phyloP scores from a whole-genome alignment of 1,140 invertebrate genomes.

The Oryzaephilus surinamensis region DNA sequence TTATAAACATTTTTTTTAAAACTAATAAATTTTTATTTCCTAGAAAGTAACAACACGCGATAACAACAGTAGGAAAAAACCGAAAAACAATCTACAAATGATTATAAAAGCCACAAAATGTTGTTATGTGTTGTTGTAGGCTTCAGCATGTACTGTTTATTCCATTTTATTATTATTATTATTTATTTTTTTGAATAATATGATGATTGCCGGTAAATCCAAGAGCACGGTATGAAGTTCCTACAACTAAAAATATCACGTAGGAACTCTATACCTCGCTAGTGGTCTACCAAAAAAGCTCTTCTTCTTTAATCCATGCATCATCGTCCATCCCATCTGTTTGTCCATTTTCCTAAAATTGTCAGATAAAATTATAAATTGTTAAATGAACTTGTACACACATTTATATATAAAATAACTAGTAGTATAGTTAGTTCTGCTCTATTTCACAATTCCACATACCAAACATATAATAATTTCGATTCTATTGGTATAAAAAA shows the following conservation, averaged over 20 bases:
- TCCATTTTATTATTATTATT: no score
- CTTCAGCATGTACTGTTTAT: no score
- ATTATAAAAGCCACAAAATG: not conserved
- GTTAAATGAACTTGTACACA: no score
- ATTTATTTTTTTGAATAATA: not conserved
- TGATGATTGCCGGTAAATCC: constrained; percentile 28
- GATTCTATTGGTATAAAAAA: no score
- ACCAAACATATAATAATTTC: no score
- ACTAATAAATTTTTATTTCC: not conserved
- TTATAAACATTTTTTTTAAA: no score
- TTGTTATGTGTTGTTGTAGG: not conserved
- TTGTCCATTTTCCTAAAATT: not conserved
- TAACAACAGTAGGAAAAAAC: not conserved
- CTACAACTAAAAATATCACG: constrained; percentile 35
- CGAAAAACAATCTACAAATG: not conserved
- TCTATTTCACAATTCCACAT: no score
- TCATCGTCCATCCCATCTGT: not conserved
- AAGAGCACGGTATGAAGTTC: constrained; percentile 41
- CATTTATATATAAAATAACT: no score
- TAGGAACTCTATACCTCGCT: constrained; percentile 41
- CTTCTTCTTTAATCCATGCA: not conserved
- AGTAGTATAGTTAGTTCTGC: no score
- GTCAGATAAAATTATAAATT: no score
- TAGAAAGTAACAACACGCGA: not conserved
- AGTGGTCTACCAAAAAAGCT: constrained; percentile 33